These are phyloP conservation scores for Leptinotarsa texana DNA, from an alignment of 1,140 invertebrate genomes.

Conservation along the genomic window DNA sequence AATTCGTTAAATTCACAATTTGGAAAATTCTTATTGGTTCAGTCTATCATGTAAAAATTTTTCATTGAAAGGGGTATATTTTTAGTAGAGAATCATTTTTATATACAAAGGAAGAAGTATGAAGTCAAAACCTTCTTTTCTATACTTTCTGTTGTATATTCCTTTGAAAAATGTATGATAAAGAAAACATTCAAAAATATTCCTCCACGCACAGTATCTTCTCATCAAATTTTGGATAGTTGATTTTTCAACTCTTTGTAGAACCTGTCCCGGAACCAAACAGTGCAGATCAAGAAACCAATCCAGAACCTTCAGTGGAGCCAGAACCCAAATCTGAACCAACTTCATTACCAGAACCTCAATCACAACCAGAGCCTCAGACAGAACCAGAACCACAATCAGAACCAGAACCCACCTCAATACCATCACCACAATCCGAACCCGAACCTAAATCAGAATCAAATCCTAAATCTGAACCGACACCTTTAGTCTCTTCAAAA, in stretches of 20 bases:
- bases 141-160: no score
- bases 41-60: no score
- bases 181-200: no score
- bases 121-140: no score
- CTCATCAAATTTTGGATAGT: constrained; percentile 35
- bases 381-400: constrained; percentile 53
- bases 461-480: constrained; percentile 53
- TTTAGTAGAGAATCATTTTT: no score
- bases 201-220: no score
- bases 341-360: constrained; percentile 48
- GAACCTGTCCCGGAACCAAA: constrained; percentile 53
- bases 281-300: constrained; percentile 49
- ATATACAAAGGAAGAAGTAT: no score
- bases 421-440: constrained; percentile 53
- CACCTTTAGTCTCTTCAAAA: constrained; percentile 50
- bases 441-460: constrained; percentile 57
- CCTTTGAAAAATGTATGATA: no score
- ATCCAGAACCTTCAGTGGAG: constrained; percentile 52
- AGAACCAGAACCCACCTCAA: constrained; percentile 54
- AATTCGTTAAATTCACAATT: no score
- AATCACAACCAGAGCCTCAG: constrained; percentile 53
- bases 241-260: constrained; percentile 60
- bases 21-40: no score
- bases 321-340: constrained; percentile 51
- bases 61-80: no score